phyloP scores from a whole-genome alignment of 2,888 invertebrate species.

The Andrena hattorfiana region DNA sequence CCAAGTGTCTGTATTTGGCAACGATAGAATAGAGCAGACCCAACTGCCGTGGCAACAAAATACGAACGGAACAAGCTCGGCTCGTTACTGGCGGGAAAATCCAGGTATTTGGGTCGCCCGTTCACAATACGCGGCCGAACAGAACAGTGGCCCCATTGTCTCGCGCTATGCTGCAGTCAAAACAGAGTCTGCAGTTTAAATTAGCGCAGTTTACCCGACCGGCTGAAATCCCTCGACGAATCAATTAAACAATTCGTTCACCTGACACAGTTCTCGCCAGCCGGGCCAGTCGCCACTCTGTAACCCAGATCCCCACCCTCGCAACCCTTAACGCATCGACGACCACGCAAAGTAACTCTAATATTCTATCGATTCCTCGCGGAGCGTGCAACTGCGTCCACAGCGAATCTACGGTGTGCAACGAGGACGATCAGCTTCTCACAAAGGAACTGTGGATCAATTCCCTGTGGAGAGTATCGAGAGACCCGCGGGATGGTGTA shows the following conservation, averaged over 20 bases:
- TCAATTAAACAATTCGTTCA: slow-evolving; percentile 33
- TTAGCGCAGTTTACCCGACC: slow-evolving; percentile 33
- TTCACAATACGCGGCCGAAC: slow-evolving; percentile 42
- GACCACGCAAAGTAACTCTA: not conserved
- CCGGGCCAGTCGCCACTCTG: not conserved
- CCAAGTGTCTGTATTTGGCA: slow-evolving; percentile 4
- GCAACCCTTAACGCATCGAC: not conserved
- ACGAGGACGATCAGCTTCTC: too few relatives aligned
- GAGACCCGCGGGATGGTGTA: too few relatives aligned
- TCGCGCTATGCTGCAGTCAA: slow-evolving; percentile 37
- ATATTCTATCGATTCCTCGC: not conserved
- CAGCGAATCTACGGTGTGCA: too few relatives aligned
- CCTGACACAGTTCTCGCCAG: not conserved
- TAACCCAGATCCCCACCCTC: not conserved
- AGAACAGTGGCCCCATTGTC: slow-evolving; percentile 52
- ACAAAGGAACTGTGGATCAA: too few relatives aligned
- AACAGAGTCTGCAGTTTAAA: slow-evolving; percentile 48
- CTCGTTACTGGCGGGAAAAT: slow-evolving; percentile 36
- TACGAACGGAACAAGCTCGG: slow-evolving; percentile 31
- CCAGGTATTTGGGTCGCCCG: slow-evolving; percentile 54
- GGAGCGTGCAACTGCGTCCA: too few relatives aligned
- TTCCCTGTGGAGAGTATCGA: too few relatives aligned
- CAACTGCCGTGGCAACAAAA: slow-evolving; percentile 33
- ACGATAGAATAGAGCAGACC: slow-evolving; percentile 34
- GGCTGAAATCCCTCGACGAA: slow-evolving; percentile 25